A percentile compares a stretch with the other conserved stretches of the same genome.
phyloP scores from a whole-genome alignment of 2,797 vertebrate species.

The Carduelis carduelis region DNA sequence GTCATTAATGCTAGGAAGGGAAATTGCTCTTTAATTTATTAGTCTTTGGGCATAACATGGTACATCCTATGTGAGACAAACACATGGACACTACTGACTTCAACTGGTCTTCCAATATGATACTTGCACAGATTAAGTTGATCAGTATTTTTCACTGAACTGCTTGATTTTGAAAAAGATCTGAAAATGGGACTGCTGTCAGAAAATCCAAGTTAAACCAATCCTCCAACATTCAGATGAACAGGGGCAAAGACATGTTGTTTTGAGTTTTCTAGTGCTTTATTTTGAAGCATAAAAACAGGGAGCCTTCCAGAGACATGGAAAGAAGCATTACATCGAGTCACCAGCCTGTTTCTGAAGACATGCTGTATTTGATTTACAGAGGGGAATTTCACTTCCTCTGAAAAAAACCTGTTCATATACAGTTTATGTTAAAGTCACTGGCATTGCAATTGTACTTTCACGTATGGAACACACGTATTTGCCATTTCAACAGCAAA shows the following conservation, averaged over 20 bases:
- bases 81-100: neutral
- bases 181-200: neutral
- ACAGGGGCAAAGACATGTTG: neutral
- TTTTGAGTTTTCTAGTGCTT: neutral
- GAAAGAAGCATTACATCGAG: neutral
- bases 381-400: neutral
- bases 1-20: conserved; percentile 14
- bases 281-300: neutral
- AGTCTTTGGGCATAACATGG: neutral
- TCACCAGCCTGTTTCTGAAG: neutral
- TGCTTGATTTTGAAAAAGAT: neutral
- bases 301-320: neutral
- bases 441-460: neutral
- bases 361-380: neutral
- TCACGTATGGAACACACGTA: neutral
- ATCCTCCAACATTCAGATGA: neutral
- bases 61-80: neutral
- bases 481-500: neutral
- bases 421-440: neutral
- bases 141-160: neutral
- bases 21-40: neutral
- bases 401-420: neutral
- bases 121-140: neutral
- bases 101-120: neutral
- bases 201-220: neutral